phyloP scores from a whole-genome alignment of 1,140 invertebrate species.

The Lucilia cuprina region DNA sequence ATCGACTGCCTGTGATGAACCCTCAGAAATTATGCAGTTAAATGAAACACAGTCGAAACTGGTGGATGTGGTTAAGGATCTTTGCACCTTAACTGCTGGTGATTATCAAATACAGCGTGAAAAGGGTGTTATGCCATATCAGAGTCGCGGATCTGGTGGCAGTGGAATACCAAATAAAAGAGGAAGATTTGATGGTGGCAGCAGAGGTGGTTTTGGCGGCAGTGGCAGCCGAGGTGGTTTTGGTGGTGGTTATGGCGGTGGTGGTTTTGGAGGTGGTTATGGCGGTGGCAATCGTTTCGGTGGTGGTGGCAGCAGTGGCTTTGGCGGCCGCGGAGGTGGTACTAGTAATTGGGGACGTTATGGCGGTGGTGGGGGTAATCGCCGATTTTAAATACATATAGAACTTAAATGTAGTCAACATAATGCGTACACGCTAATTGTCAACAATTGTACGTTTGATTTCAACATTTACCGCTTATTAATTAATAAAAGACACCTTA shows the following conservation, averaged over 20 bases:
- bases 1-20: slow-evolving; percentile 77
- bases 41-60: slow-evolving; percentile 68
- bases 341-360: slow-evolving; percentile 38
- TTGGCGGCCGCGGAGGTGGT: slow-evolving; percentile 30
- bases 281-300: slow-evolving; percentile 30
- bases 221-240: no score
- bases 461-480: neutral
- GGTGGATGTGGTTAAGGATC: slow-evolving; percentile 69
- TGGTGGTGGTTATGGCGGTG: slow-evolving; percentile 22
- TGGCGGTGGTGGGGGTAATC: slow-evolving; percentile 38
- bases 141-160: slow-evolving; percentile 63
- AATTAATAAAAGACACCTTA: neutral
- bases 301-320: neutral
- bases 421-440: neutral
- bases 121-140: slow-evolving; percentile 54
- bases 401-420: neutral
- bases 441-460: neutral
- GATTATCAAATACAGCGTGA: slow-evolving; percentile 72
- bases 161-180: slow-evolving; percentile 58
- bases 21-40: slow-evolving; percentile 72
- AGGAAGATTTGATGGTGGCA: slow-evolving; percentile 46
- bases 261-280: slow-evolving; percentile 37
- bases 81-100: slow-evolving; percentile 78
- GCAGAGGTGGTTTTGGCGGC: slow-evolving; percentile 44
- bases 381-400: slow-evolving; percentile 33